These are phyloP conservation scores for Pseudorectes ferrugineus DNA, from an alignment of 2,113 vertebrate species.

Conservation along the genomic window DNA sequence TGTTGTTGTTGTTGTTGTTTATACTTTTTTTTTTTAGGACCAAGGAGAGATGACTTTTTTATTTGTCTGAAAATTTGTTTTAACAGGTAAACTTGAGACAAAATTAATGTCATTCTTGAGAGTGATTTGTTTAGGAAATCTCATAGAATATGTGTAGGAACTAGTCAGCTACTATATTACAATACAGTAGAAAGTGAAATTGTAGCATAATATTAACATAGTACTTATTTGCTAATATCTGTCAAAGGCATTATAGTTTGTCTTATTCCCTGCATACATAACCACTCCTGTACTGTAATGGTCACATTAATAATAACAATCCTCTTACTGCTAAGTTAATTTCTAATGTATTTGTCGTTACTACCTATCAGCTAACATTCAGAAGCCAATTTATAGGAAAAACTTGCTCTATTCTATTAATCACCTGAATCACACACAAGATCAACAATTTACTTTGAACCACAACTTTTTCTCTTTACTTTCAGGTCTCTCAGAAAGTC, in stretches of 20 bases:
- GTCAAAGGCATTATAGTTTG: not conserved
- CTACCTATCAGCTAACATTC: not conserved
- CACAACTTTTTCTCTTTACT: not conserved
- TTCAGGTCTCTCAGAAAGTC: not conserved
- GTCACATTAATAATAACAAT: not conserved
- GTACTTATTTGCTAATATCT: not conserved
- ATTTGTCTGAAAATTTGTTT: not conserved
- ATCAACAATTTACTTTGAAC: not conserved
- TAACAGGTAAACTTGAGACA: not conserved
- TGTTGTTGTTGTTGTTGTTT: not conserved
- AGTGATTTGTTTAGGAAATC: not conserved
- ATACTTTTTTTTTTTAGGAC: not conserved
- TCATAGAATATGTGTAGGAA: not conserved
- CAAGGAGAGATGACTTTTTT: fast-evolving
- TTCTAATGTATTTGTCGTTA: not conserved
- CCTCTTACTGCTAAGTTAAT: not conserved
- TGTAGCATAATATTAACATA: not conserved
- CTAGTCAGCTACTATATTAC: not conserved
- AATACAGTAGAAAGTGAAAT: not conserved
- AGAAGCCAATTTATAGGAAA: not conserved
- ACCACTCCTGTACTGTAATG: not conserved
- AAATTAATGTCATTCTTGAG: not conserved
- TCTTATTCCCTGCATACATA: not conserved
- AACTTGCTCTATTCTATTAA: not conserved
- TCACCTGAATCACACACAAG: not conserved